Base-by-base conservation (phyloP, 2,113 vertebrate species). In the Plecotus auritus region DNA sequence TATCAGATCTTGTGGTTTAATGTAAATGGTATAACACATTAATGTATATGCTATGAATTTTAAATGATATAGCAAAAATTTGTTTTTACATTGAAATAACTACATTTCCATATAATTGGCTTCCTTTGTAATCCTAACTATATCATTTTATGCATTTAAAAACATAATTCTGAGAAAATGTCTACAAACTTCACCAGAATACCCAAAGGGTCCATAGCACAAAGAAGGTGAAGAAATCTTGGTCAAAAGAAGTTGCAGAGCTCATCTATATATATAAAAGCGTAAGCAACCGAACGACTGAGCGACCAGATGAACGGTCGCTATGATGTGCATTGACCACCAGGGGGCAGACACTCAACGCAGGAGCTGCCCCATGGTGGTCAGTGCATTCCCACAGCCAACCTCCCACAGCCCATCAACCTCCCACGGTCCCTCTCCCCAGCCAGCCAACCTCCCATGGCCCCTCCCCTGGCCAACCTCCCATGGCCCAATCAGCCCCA, bases 71-170 rank as follows among this genome's bases (percentile, higher is more conserved):
- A 77, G 81, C 6, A 81, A 5, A 95, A 90, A 92, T 69, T n/a
- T 88, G 40, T 42, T 80, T 80, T 92, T 77, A 84, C 4, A 89
- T 56, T 89, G 49, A 81, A 91, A 91, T 74, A 91, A n/a, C 16
- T 77, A 37, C 35, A 95, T 86, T 85, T 85, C 26, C 84, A 47
- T 35, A 85, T 67, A 88, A 94, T 22, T 84, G 10, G 12, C 22
- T 94, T 73, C 49, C 26, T 54, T 56, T 64, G 28, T 70, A 91
- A 81, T 66, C 23, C 49, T 83, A 91, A 85, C 12, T 35, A 59
- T 18, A 37, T 93, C 54, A 95, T 82, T 88, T 72, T 82, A 85
- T 40, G 30, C 22, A 67, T 74, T 78, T 92, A 87, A 95, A 91
- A 81, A 76, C 9, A 67, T 51, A 42, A 92, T 90, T 89, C 42